phyloP scores from a whole-genome alignment of 2,888 invertebrate species.

The Mylabris sibirica region DNA sequence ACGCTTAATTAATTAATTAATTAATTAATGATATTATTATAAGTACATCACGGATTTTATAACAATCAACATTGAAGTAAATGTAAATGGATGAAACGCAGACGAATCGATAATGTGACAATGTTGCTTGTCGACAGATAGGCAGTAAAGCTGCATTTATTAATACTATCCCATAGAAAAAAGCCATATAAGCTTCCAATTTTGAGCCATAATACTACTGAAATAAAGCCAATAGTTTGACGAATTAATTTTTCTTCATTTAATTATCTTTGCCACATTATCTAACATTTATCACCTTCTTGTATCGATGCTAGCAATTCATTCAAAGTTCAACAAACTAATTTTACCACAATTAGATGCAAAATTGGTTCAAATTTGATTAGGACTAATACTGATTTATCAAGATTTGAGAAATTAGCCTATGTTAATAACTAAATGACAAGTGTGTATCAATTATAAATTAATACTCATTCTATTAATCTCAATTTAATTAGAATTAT shows the following conservation, averaged over 20 bases:
- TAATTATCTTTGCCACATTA: too few relatives aligned
- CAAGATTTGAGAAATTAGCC: not conserved
- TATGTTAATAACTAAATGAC: not conserved
- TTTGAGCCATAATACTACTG: not conserved
- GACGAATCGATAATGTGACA: not conserved
- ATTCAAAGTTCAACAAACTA: not conserved
- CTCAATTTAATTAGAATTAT: not conserved
- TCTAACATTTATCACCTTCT: too few relatives aligned
- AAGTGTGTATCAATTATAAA: not conserved
- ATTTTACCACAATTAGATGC: not conserved
- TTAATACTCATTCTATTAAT: not conserved
- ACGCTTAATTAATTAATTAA: too few relatives aligned
- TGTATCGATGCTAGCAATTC: not conserved
- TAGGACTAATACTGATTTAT: not conserved
- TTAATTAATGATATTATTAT: not conserved
- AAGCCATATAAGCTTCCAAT: not conserved
- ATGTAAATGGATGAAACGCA: not conserved
- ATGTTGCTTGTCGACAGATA: not conserved
- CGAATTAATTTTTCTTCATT: not conserved
- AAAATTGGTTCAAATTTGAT: not conserved
- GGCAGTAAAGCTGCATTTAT: not conserved
- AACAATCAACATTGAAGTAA: not conserved
- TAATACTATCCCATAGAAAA: not conserved
- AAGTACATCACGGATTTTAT: not conserved
- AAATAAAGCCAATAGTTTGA: not conserved